Evolutionary conservation across 1,140 invertebrate species (phyloP), one percentile per base, ranked within the genome.

Genomic region (Panulirus ornatus): DNA sequence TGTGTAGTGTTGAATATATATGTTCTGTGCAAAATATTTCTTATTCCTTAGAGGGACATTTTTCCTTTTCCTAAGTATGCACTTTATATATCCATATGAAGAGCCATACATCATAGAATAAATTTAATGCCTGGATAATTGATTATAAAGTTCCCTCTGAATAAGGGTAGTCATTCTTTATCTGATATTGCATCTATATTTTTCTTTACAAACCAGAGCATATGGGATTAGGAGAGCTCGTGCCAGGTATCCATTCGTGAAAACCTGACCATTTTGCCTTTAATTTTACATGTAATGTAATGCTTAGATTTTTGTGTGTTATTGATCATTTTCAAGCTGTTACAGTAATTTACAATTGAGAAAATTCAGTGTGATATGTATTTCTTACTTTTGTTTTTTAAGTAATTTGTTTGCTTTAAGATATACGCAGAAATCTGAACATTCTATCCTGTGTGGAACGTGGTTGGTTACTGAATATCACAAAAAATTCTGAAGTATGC

Each of bases 201-300:
- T 40, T 83, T 16, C 38, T 75, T 76, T 70, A 42, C 84, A 54
- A 86, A 51, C 36, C 84, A 86, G 84, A 73, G 84, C 84, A 38
- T 86, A 86, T 86, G 84, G 84, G 16, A 76, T 86, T 73, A 75
- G 84, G 84, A 86, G 84, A 58, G 70, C 47, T 86, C 84, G 71
- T 9, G 44, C 42, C 84, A 86, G 84, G 84, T 86, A 86, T 51
- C 9, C 14, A 27, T n/a, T 44, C 27, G 3, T 44, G n/a, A 66
- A n/a, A 66, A 30, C 27, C 44, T 14, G 38, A 78, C 44, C n/a
- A 5, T 30, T 22, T 78, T 11, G 44, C 40, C 40, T 44, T 78
- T 71, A 14, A 78, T 78, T 75, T 78, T 36, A n/a, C 75, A 44
- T 78, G 38, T 42, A 44, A 47, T 78, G 40, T n/a, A 44, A 22